Base-by-base conservation (phyloP, 2,888 invertebrate species). In the Stenoptilia bipunctidactyla region DNA sequence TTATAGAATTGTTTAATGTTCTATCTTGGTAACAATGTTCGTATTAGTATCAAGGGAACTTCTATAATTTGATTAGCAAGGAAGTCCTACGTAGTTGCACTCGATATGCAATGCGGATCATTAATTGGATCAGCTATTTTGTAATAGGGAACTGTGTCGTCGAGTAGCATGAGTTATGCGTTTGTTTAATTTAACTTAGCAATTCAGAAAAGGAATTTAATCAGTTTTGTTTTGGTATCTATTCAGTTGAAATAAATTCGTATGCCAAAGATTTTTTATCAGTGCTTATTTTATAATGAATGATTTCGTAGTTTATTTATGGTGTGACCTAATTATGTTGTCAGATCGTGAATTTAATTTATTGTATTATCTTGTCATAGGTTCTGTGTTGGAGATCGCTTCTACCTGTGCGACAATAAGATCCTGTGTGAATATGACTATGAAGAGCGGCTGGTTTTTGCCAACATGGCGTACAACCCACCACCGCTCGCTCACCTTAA, bases 361-460 rank as follows among this genome's bases (percentile, higher is more conserved):
- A 25, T 25, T 25, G 5, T 25, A 9, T 20, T 20, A 5, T 20
- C 20, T 20, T 20, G 20, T 20, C 8, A 9, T 88, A 98, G 98
- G 86, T 98, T 97, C 85, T 98, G 98, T 79, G 97, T 98, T 34
- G 98, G 98, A 25, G 98, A 98, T 75, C 90, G 96, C 49, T 98
- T 97, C 82, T 98, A 97, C 82, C 84, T 98, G 56, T 96, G 96
- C 82, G 97, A 97, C 80, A 97, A 97, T 84, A 96, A 97, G 86
- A 97, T 98, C 53, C 89, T 98, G 40, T 98, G 98, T 83, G 97
- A 97, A 79, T 97, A 97, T 69, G 98, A 98, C 75, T 98, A 97
- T 68, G 97, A 97, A 67, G 97, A 98, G 80, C 86, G 97, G 52
- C 86, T 96, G 74, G 94, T 97, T 49, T 97, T 97, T 68, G 96